A percentile compares a stretch with the other conserved stretches of the same genome.
Evolutionary conservation across 2,888 invertebrate genomes (phyloP).

Genomic region (Gymnocheta viridis): DNA sequence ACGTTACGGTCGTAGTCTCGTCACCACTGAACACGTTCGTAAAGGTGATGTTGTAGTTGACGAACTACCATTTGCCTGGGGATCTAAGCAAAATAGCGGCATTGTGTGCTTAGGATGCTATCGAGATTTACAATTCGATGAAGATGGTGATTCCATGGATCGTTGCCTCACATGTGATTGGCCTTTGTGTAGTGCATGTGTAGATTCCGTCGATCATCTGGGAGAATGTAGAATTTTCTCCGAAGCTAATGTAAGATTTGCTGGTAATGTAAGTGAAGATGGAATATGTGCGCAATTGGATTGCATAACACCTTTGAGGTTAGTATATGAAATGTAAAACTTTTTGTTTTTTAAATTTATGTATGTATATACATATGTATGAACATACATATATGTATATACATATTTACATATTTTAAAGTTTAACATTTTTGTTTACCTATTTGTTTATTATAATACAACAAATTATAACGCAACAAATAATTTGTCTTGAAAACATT

Average conservation of each 20-base stretch:
- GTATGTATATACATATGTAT: background rate
- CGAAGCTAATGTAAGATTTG: conserved; percentile 84
- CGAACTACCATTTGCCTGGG: conserved; percentile 88
- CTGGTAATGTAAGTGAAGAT: conserved; percentile 84
- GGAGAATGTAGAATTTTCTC: conserved; percentile 87
- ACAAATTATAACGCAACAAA: too few relatives aligned
- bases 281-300: conserved; percentile 87
- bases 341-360: background rate
- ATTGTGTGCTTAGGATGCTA: conserved; percentile 91
- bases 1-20: conserved; percentile 87
- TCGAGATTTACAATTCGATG: conserved; percentile 82
- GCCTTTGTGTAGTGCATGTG: conserved; percentile 84
- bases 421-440: too few relatives aligned
- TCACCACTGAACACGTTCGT: conserved; percentile 86
- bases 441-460: background rate
- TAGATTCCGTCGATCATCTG: conserved; percentile 83
- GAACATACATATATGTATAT: background rate
- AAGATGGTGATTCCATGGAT: conserved; percentile 79
- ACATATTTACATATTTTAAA: background rate
- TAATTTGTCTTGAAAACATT: too few relatives aligned
- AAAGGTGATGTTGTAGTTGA: conserved; percentile 88
- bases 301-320: conserved; percentile 91
- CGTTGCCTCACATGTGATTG: conserved; percentile 89
- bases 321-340: conserved; percentile 73
- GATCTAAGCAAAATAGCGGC: conserved; percentile 89